A percentile compares a stretch with the other conserved stretches of the same genome.
Conservation (phyloP, 1,140 invertebrate species). For the Drosophila rhopaloa region DNA sequence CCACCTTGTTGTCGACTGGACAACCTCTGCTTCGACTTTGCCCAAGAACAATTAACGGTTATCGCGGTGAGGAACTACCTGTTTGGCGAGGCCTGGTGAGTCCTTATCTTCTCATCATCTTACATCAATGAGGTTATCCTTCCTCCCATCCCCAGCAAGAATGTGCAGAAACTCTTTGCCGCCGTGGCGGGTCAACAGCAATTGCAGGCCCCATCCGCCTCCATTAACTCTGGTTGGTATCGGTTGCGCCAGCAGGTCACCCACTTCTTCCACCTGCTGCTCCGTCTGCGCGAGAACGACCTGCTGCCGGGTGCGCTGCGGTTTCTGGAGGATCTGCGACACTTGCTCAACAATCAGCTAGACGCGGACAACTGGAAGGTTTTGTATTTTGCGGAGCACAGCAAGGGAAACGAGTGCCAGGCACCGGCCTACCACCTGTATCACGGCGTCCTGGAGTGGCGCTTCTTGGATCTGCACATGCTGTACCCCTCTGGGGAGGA, state of each 20-base stretch:
- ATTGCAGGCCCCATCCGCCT: constrained; percentile 14
- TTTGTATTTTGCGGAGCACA: constrained; percentile 72
- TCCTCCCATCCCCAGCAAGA: constrained; percentile 48
- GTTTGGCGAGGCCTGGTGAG: constrained; percentile 67
- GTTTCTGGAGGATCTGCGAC: constrained; percentile 11
- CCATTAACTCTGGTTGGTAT: constrained; percentile 34
- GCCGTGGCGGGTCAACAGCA: constrained; percentile 53
- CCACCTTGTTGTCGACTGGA: constrained; percentile 48
- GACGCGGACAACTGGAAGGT: constrained; percentile 61
- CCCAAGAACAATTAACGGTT: constrained; percentile 34
- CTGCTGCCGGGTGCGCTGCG: not conserved
- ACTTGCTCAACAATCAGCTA: constrained; percentile 55
- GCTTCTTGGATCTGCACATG: constrained; percentile 70
- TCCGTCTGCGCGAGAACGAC: constrained; percentile 31
- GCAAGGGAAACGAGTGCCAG: constrained; percentile 78
- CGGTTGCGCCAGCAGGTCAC: constrained; percentile 62
- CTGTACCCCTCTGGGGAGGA: not conserved
- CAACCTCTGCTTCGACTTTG: constrained; percentile 57
- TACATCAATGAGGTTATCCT: not conserved
- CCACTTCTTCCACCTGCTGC: constrained; percentile 65
- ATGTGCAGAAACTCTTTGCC: constrained; percentile 65
- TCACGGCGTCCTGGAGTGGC: constrained; percentile 79
- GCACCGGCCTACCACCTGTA: constrained; percentile 76
- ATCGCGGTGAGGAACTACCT: constrained; percentile 41
- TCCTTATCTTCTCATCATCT: not conserved